A percentile compares a stretch with the other conserved stretches of the same genome.
Evolutionary conservation across 2,888 invertebrate species (phyloP).

Genomic region (Eristalinus aeneus): DNA sequence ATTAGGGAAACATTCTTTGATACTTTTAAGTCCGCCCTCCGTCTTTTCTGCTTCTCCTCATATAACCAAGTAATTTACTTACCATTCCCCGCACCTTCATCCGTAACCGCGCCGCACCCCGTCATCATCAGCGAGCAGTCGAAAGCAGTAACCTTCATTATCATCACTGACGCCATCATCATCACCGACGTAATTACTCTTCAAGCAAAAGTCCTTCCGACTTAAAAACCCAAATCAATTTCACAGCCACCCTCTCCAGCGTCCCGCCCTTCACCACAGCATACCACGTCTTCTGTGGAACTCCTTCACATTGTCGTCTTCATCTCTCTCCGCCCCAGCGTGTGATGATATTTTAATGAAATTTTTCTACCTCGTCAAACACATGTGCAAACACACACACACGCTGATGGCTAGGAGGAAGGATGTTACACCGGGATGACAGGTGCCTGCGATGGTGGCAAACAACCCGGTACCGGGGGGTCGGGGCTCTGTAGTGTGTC

Average conservation of each 20-base stretch:
- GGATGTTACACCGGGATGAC: slow-evolving; percentile 63
- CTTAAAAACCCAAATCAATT: slow-evolving; percentile 72
- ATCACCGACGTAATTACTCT: slow-evolving; percentile 67
- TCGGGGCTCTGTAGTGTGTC: slow-evolving; percentile 4
- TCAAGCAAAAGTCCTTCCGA: slow-evolving; percentile 71
- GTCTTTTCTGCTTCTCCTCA: not conserved
- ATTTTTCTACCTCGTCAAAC: slow-evolving; percentile 68
- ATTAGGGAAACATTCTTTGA: slow-evolving; percentile 65
- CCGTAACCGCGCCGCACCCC: not conserved
- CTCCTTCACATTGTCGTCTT: slow-evolving; percentile 14
- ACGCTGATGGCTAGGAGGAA: not conserved
- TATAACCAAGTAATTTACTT: slow-evolving; percentile 33
- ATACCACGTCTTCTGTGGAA: slow-evolving; percentile 19
- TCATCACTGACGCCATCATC: slow-evolving; percentile 57
- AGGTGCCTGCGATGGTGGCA: slow-evolving; percentile 49
- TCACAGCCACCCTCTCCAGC: slow-evolving; percentile 40
- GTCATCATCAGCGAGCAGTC: not conserved
- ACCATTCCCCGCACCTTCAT: not conserved
- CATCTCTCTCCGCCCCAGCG: slow-evolving; percentile 37
- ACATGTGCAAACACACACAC: slow-evolving; percentile 15
- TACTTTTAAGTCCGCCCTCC: slow-evolving; percentile 46
- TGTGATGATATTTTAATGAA: slow-evolving; percentile 71
- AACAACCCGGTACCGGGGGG: not conserved
- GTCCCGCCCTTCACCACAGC: slow-evolving; percentile 10
- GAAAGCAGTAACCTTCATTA: slow-evolving; percentile 53